Percentiles rank a stretch among this genome's conserved stretches.
Evolutionary conservation across 2,113 vertebrate genomes (phyloP).

Genomic region (Mirounga angustirostris): DNA sequence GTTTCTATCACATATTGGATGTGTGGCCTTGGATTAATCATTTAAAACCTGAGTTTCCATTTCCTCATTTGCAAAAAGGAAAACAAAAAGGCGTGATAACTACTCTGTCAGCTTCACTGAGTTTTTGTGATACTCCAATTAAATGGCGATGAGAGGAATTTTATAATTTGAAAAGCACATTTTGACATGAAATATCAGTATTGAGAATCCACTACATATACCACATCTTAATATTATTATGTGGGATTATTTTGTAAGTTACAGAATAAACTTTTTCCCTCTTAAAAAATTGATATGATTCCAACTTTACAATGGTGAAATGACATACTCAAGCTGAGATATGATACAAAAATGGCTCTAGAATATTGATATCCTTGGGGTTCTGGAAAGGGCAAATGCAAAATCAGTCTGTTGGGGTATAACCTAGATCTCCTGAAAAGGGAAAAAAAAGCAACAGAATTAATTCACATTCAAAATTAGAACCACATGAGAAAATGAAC

Average conservation of each 20-base stretch:
- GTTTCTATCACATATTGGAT: background rate
- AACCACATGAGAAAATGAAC: slow-evolving; percentile 20
- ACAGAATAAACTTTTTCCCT: background rate
- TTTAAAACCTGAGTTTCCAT: background rate
- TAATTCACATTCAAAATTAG: slow-evolving; percentile 54
- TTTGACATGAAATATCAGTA: background rate
- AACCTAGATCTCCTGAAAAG: background rate
- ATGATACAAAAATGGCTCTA: background rate
- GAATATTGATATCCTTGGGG: background rate
- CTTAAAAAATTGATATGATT: background rate
- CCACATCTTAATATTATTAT: background rate
- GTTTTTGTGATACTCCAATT: slow-evolving; percentile 19
- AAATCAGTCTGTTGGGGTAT: background rate
- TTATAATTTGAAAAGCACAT: background rate
- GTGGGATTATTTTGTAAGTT: background rate
- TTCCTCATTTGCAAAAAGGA: background rate
- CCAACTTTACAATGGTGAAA: slow-evolving; percentile 4
- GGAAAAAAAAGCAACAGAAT: background rate
- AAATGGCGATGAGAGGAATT: background rate
- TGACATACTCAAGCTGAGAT: background rate
- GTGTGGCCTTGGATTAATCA: background rate
- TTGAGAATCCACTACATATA: background rate
- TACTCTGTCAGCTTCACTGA: background rate
- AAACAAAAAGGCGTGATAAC: background rate
- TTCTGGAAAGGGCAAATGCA: background rate